phyloP scores from a whole-genome alignment of 2,888 invertebrate species.

The Ypsolopha scabrella region DNA sequence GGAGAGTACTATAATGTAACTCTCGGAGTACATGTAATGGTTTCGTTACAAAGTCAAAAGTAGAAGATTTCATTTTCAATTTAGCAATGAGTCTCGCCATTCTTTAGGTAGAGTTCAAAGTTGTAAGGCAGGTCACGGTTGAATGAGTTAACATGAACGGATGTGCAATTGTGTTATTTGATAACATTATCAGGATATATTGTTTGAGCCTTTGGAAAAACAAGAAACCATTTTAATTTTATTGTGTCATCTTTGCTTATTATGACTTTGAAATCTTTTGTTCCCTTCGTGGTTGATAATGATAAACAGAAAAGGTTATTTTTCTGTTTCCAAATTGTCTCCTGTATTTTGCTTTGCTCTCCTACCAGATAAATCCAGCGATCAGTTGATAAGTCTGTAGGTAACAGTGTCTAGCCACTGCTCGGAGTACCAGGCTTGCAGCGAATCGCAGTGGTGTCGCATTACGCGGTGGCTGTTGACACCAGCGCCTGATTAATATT shows the following conservation, averaged over 20 bases:
- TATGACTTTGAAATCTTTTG: too few relatives aligned
- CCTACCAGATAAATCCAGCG: too few relatives aligned
- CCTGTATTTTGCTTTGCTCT: too few relatives aligned
- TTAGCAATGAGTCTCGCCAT: too few relatives aligned
- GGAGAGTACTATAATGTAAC: too few relatives aligned
- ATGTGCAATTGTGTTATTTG: slow-evolving; percentile 33
- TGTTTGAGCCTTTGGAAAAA: background rate
- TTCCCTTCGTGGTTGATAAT: too few relatives aligned
- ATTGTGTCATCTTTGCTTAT: background rate
- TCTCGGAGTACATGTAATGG: too few relatives aligned
- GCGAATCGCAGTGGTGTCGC: slow-evolving; percentile 62
- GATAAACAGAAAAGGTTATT: too few relatives aligned
- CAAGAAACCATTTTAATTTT: background rate
- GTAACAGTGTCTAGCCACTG: slow-evolving; percentile 31
- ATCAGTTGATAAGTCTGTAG: background rate
- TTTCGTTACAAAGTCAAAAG: too few relatives aligned
- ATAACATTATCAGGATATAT: slow-evolving; percentile 42
- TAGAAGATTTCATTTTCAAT: too few relatives aligned
- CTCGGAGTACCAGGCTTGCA: slow-evolving; percentile 56
- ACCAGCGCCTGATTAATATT: slow-evolving; percentile 71
- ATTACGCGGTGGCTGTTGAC: slow-evolving; percentile 71
- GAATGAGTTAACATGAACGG: slow-evolving; percentile 43
- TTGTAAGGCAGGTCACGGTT: slow-evolving; percentile 66
- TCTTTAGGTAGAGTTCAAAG: slow-evolving; percentile 11
- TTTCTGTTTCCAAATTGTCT: too few relatives aligned